These are phyloP conservation scores for Xiphydria camelus DNA, from an alignment of 2,888 invertebrate species.

Conservation along the genomic window DNA sequence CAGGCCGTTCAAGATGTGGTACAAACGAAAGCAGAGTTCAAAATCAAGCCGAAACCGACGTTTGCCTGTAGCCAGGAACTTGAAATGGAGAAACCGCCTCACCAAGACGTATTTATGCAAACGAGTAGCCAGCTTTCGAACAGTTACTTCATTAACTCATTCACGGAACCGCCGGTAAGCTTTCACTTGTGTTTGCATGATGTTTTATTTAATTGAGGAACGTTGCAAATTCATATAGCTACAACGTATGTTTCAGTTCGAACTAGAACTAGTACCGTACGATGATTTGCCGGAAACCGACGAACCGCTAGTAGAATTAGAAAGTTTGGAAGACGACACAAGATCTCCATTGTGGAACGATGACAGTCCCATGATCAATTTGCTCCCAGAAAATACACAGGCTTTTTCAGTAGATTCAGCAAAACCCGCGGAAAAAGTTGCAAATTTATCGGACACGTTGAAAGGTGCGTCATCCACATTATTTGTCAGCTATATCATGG, in stretches of 20 bases:
- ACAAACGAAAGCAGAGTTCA: neutral
- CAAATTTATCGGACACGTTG: slow-evolving; percentile 39
- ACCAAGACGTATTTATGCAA: neutral
- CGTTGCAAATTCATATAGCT: neutral
- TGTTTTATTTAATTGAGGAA: neutral
- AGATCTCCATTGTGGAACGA: slow-evolving; percentile 46
- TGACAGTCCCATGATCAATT: slow-evolving; percentile 38
- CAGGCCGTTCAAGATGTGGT: slow-evolving; percentile 17
- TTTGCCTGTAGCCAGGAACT: neutral
- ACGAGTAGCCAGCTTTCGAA: slow-evolving; percentile 35
- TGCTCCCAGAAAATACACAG: slow-evolving; percentile 34
- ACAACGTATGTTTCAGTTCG: slow-evolving; percentile 33
- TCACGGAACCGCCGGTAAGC: slow-evolving; percentile 42
- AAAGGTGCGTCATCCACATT: slow-evolving; percentile 34
- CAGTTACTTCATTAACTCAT: slow-evolving; percentile 49
- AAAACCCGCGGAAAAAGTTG: slow-evolving; percentile 39
- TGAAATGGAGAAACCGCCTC: neutral
- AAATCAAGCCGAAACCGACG: neutral
- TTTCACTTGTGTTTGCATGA: neutral
- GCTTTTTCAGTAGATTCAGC: slow-evolving; percentile 37
- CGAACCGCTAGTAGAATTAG: slow-evolving; percentile 49
- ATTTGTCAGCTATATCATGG: neutral
- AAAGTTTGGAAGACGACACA: slow-evolving; percentile 44
- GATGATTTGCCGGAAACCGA: slow-evolving; percentile 54
- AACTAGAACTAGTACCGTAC: slow-evolving; percentile 52